These are phyloP conservation scores for Saguinus imperator DNA, from an alignment of 2,113 vertebrate species.

Conservation along the genomic window DNA sequence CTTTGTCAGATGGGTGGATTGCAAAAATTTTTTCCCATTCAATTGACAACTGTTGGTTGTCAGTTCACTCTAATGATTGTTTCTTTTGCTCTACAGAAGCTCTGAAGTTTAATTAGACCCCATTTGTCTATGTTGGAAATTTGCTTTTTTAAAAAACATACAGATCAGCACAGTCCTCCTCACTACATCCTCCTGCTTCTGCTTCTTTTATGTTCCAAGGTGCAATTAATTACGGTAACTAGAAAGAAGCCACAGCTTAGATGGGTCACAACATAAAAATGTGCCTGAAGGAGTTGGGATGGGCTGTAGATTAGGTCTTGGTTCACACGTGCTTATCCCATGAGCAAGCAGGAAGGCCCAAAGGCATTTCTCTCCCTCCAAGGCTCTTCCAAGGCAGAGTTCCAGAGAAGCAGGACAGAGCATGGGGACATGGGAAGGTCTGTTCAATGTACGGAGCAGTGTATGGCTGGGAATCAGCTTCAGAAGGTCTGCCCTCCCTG, in stretches of 20 bases:
- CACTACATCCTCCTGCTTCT: conserved; percentile 53
- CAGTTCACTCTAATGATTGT: too few relatives aligned
- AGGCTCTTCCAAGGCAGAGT: neutral
- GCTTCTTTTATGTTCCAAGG: conserved; percentile 59
- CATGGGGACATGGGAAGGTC: neutral
- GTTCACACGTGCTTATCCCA: fast-evolving
- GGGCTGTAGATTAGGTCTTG: neutral
- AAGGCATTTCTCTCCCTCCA: neutral
- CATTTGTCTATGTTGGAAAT: conserved; percentile 12
- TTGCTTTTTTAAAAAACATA: conserved; percentile 69
- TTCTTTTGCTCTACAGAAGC: too few relatives aligned
- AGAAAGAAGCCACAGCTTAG: neutral
- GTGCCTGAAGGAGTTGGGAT: neutral
- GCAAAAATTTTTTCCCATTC: too few relatives aligned
- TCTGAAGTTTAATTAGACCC: too few relatives aligned
- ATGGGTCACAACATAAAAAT: neutral
- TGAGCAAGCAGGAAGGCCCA: neutral
- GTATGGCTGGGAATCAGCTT: neutral
- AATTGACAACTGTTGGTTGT: too few relatives aligned
- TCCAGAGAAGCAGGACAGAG: neutral
- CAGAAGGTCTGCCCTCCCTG: neutral
- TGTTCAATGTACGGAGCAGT: neutral
- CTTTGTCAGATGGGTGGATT: too few relatives aligned
- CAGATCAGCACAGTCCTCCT: conserved; percentile 43
- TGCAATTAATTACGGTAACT: conserved; percentile 36